phyloP scores from a whole-genome alignment of 2,888 invertebrate genomes.

The Ichneumoninae sp. region DNA sequence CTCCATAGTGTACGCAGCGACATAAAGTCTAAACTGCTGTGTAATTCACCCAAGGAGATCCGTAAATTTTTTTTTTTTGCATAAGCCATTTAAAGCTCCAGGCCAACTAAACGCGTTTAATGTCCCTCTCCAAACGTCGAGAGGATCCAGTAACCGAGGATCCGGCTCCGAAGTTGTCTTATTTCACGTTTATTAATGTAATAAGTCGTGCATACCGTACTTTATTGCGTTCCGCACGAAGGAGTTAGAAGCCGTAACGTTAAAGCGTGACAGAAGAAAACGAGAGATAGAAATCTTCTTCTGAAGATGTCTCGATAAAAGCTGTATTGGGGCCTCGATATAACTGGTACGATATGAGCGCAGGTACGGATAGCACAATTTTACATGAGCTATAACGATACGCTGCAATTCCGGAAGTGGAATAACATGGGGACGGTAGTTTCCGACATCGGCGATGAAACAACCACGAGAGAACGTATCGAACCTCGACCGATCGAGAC shows the following conservation, averaged over 20 bases:
- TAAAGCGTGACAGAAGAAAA: constrained; percentile 33
- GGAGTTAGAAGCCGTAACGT: constrained; percentile 53
- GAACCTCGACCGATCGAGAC: background rate
- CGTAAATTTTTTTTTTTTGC: background rate
- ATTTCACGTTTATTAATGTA: constrained; percentile 59
- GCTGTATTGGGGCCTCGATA: constrained; percentile 33
- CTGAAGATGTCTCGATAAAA: constrained; percentile 42
- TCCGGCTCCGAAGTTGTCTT: constrained; percentile 41
- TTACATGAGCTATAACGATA: constrained; percentile 31
- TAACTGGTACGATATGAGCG: constrained; percentile 37
- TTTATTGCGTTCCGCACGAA: constrained; percentile 38
- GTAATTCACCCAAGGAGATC: constrained; percentile 35
- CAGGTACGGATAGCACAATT: background rate
- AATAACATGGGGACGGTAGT: constrained; percentile 42
- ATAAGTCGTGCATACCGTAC: constrained; percentile 49
- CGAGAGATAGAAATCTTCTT: constrained; percentile 52
- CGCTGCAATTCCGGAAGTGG: constrained; percentile 54
- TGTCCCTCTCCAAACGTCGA: constrained; percentile 25
- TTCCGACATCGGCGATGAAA: constrained; percentile 29
- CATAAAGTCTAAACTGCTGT: constrained; percentile 46
- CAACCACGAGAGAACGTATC: background rate
- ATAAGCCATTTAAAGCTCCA: constrained; percentile 19
- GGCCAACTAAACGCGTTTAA: constrained; percentile 43
- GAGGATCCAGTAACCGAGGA: constrained; percentile 35
- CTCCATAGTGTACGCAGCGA: constrained; percentile 53